These are phyloP conservation scores for Pempheris klunzingeri DNA, from an alignment of 2,797 vertebrate genomes.

Conservation along the genomic window DNA sequence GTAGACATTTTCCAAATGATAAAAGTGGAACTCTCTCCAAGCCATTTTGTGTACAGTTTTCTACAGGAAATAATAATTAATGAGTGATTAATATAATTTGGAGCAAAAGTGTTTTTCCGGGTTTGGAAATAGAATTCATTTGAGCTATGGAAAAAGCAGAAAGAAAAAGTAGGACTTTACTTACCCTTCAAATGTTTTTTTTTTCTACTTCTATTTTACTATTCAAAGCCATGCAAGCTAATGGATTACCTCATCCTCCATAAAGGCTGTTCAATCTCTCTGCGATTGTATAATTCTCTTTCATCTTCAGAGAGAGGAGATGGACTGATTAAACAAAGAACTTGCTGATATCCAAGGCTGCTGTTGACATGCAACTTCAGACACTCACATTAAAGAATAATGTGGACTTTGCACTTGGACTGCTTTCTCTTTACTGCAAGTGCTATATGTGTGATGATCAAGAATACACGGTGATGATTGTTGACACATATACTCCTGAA, in stretches of 20 bases:
- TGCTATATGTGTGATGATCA: slow-evolving; percentile 24
- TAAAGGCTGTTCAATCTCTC: slow-evolving; percentile 77
- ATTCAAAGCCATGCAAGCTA: slow-evolving; percentile 78
- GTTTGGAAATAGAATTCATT: slow-evolving; percentile 67
- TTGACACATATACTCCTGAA: slow-evolving; percentile 20
- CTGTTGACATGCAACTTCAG: slow-evolving; percentile 69
- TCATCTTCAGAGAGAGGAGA: slow-evolving; percentile 82
- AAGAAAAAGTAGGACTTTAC: slow-evolving; percentile 64
- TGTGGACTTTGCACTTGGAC: slow-evolving; percentile 43
- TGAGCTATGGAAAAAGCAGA: slow-evolving; percentile 38
- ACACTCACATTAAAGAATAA: slow-evolving; percentile 69
- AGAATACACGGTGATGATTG: slow-evolving; percentile 5
- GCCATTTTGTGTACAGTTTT: slow-evolving; percentile 58
- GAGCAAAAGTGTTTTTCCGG: slow-evolving; percentile 52
- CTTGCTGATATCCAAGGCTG: slow-evolving; percentile 67
- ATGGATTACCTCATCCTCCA: slow-evolving; percentile 83
- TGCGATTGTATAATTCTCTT: slow-evolving; percentile 83
- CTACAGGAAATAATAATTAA: slow-evolving; percentile 70
- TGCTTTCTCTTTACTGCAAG: slow-evolving; percentile 21
- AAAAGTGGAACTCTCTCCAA: slow-evolving; percentile 54
- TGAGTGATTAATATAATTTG: slow-evolving; percentile 61
- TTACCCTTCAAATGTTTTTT: slow-evolving; percentile 55
- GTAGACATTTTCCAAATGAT: slow-evolving; percentile 55
- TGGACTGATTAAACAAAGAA: slow-evolving; percentile 79
- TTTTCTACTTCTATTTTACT: slow-evolving; percentile 59